phyloP scores from a whole-genome alignment of 2,797 vertebrate genomes.

The Echeneis naucrates region DNA sequence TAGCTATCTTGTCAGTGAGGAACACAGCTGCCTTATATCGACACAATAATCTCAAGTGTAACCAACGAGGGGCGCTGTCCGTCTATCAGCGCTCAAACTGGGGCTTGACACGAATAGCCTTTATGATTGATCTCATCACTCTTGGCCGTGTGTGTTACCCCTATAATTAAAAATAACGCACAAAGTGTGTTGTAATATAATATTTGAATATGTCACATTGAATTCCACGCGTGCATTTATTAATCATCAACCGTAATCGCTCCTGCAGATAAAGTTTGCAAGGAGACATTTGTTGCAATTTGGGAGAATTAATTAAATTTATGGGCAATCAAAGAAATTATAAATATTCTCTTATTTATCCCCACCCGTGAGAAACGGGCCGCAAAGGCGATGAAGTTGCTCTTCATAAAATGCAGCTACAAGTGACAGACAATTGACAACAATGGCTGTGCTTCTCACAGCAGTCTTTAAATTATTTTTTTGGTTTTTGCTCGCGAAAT shows the following conservation, averaged over 20 bases:
- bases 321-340: background rate
- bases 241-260: conserved; percentile 20
- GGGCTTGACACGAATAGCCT: conserved; percentile 63
- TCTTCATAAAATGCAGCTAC: conserved; percentile 26
- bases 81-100: conserved; percentile 75
- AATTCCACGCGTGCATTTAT: conserved; percentile 43
- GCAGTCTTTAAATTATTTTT: background rate
- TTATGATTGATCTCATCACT: conserved; percentile 78
- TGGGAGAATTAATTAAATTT: conserved; percentile 1
- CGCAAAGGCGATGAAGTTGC: background rate
- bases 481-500: background rate
- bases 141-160: conserved; percentile 63
- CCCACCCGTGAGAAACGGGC: background rate
- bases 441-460: background rate
- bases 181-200: conserved; percentile 58
- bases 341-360: background rate
- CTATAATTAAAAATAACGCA: conserved; percentile 67
- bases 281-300: background rate
- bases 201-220: conserved; percentile 52
- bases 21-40: conserved; percentile 77
- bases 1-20: conserved; percentile 67
- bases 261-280: conserved; percentile 47
- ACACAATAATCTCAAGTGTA: conserved; percentile 80
- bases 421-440: conserved; percentile 38
- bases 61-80: conserved; percentile 86